These are phyloP conservation scores for Aplochiton taeniatus DNA, from an alignment of 2,797 vertebrate species.

Conservation along the genomic window DNA sequence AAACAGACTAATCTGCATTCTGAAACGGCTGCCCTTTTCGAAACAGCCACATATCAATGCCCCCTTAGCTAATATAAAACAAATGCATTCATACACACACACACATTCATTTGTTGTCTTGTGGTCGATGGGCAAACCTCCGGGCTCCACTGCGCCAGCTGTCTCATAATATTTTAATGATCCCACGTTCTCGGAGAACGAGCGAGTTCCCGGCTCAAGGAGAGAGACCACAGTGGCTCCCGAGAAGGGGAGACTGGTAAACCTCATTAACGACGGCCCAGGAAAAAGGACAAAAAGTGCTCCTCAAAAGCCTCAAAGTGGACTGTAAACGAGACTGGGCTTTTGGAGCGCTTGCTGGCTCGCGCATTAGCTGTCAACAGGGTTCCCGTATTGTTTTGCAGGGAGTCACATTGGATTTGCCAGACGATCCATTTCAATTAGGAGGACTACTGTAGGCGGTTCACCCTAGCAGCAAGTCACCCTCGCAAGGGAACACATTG, in stretches of 20 bases:
- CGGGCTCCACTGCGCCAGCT: constrained; percentile 20
- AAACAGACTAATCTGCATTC: constrained; percentile 44
- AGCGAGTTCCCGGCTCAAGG: constrained; percentile 11
- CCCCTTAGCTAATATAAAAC: constrained; percentile 29
- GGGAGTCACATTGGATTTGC: constrained; percentile 58
- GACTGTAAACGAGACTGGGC: constrained; percentile 32
- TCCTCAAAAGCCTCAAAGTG: constrained; percentile 33
- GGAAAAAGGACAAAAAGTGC: constrained; percentile 18
- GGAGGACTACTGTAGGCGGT: constrained; percentile 19
- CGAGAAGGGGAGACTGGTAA: constrained; percentile 31
- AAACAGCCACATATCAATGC: constrained; percentile 37
- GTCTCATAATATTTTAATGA: constrained; percentile 32
- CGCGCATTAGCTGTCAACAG: constrained; percentile 46
- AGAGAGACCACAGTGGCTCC: constrained; percentile 23
- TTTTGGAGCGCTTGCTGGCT: constrained; percentile 49
- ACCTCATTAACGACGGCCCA: constrained; percentile 42
- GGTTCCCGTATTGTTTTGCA: constrained; percentile 51
- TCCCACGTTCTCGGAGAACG: constrained; percentile 20
- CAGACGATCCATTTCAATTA: constrained; percentile 50
- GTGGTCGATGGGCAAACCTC: constrained; percentile 22
- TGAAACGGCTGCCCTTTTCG: constrained; percentile 10
- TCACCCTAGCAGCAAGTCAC: constrained; percentile 24
- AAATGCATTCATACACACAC: too few relatives aligned
- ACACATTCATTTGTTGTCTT: constrained; percentile 38
- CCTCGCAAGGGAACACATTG: constrained; percentile 26